Evolutionary conservation across 2,113 vertebrate genomes (phyloP).

Genomic region (Telmatochromis brachygnathus): DNA sequence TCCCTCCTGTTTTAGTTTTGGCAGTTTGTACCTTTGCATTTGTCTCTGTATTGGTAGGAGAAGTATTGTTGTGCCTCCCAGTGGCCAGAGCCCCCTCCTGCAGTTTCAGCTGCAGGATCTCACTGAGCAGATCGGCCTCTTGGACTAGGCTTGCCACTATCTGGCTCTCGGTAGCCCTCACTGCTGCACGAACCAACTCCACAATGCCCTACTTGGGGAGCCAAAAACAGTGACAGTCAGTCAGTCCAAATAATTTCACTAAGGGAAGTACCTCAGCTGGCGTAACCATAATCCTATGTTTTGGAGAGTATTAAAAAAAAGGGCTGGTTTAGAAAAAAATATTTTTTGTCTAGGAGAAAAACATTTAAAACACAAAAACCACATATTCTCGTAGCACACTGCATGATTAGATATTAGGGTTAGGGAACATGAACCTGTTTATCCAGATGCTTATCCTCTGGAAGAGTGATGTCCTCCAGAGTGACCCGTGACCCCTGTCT

Average conservation of each 20-base stretch:
- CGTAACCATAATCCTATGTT: not conserved
- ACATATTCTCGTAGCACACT: not conserved
- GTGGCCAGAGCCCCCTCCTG: not conserved
- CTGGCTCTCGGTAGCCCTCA: constrained; percentile 5
- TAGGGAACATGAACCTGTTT: not conserved
- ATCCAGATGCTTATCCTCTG: not conserved
- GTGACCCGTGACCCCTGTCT: not conserved
- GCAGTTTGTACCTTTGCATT: not conserved
- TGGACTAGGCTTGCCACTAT: constrained; percentile 9
- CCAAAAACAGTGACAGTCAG: not conserved
- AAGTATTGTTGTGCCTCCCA: not conserved
- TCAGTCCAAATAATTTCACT: not conserved
- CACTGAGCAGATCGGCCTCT: constrained; percentile 10
- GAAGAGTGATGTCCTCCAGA: not conserved
- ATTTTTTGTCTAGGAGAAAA: not conserved
- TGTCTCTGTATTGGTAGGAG: not conserved
- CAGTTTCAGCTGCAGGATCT: constrained; percentile 37
- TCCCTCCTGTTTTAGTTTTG: not conserved
- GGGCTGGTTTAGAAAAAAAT: not conserved
- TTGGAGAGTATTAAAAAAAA: not conserved
- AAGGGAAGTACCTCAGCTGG: not conserved
- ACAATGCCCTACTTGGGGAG: not conserved
- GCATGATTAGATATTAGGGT: not conserved
- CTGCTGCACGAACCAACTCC: not conserved
- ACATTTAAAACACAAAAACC: not conserved